These are phyloP conservation scores for Grantiella picta DNA, from an alignment of 2,113 vertebrate genomes.

Conservation along the genomic window DNA sequence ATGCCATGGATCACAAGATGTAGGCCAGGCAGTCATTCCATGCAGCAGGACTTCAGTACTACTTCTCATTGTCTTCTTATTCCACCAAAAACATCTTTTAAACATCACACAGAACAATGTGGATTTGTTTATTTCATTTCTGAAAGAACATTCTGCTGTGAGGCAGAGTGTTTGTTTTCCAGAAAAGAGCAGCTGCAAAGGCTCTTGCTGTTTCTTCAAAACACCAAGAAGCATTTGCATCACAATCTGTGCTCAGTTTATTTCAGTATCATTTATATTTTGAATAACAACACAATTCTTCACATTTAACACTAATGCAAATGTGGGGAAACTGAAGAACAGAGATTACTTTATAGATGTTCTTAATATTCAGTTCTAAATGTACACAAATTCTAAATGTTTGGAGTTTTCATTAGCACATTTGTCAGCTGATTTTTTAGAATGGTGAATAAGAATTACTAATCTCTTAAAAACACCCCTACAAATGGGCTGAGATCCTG, in stretches of 20 bases:
- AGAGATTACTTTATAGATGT: not conserved
- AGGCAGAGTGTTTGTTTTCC: slow-evolving; percentile 35
- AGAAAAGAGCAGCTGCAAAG: slow-evolving; percentile 62
- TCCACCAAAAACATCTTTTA: slow-evolving; percentile 8
- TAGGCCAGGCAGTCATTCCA: not conserved
- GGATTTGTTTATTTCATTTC: slow-evolving; percentile 20
- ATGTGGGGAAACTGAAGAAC: not conserved
- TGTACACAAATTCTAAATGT: not conserved
- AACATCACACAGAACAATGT: slow-evolving; percentile 10
- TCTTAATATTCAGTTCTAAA: not conserved
- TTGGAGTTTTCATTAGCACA: not conserved
- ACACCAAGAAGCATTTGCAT: slow-evolving; percentile 25
- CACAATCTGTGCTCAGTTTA: slow-evolving; percentile 41
- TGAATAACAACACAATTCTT: slow-evolving; percentile 26
- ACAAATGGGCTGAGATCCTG: not conserved
- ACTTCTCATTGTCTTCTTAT: not conserved
- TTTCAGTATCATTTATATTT: slow-evolving; percentile 34
- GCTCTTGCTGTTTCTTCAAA: slow-evolving; percentile 52
- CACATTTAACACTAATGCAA: not conserved
- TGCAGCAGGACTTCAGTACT: not conserved
- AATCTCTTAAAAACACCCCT: not conserved
- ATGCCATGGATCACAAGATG: not conserved
- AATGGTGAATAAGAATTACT: not conserved
- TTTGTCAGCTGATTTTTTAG: not conserved
- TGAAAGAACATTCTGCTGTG: slow-evolving; percentile 1